Base-by-base conservation (phyloP, 35 echinoderm and acorn worm species). In the Acanthaster planci region DNA sequence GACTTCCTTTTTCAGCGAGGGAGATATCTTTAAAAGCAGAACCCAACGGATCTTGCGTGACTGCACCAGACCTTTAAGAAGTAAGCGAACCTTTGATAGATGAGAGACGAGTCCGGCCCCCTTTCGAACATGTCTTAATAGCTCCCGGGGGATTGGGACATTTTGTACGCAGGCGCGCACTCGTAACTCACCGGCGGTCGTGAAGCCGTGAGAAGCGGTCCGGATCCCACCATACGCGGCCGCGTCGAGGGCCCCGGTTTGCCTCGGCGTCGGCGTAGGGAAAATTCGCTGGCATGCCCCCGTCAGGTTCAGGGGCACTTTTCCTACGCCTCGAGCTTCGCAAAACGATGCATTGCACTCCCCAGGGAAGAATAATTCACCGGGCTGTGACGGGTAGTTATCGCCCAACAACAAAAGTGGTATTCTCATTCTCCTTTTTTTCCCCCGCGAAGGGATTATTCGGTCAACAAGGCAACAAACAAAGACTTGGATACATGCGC, bases 111-210 rank as follows among this genome's bases (percentile, higher is more conserved):
- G 64, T 72, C 34, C 23, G 23, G 23, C 64, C 64, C 64, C 26
- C 7, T 72, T 7, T 26, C 64, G 64, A 72, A 72, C 64, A 72
- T 72, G 64, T 72, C 64, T 0, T 72, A 72, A 72, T 72, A 26
- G 34, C 64, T 14, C 64, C 64, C 34, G 7, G 29, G 64, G 64
- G 64, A 72, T 7, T 21, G 21, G 26, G 34, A 72, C 64, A 72
- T 72, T 47, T 72, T 72, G 64, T 72, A 72, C 64, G 64, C 64
- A 72, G 64, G 64, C 64, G 64, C 64, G 64, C 29, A 29, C 7
- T 72, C 64, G 64, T 72, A 72, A 72, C 64, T 72, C 64, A 72
- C 34, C 23, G 18, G 34, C 64, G 5, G 26, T 34, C n/a, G 26
- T 26, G 2, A 8, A 72, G 64, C 64, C 64, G 64, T 72, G 64